Base-by-base conservation (phyloP, 2,113 vertebrate species). In the Xenopus borealis region DNA sequence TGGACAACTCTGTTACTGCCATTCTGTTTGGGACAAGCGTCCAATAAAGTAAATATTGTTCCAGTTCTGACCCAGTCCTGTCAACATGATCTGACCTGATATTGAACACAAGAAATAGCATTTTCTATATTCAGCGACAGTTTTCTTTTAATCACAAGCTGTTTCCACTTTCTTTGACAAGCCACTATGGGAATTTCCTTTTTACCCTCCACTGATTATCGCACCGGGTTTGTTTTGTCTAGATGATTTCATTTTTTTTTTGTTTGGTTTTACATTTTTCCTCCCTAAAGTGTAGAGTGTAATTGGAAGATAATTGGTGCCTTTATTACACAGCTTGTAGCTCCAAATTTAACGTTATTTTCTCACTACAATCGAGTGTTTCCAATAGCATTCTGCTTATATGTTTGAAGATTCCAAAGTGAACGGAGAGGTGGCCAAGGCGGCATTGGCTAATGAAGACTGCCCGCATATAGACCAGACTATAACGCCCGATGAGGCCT, bases 391-490 rank as follows among this genome's bases (percentile, higher is more conserved):
- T 93, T 93, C 85, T 94, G 90, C 89, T 94, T 93, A 89, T 92
- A 92, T 95, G 89, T 89, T 87, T 90, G 86, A 92, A 98, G 96
- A 98, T 92, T 95, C 95, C 90, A 98, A 98, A 93, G 92, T 97
- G 88, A 98, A 98, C 78, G 96, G 96, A 78, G 96, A 98, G 87
- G 93, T 96, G 82, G 96, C 95, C 84, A 96, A 97, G 80, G 96
- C 96, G 78, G 96, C 96, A 84, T 98, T 50, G 91, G 96, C 96
- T 86, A 97, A 98, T 63, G 96, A 98, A 94, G 96, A 98, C 86
- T 98, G 96, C 87, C 96, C 96, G 85, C 96, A 98, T 87, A 98
- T 98, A 90, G 96, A 98, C 94, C 96, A 98, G 94, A 95, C 95
- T 84, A 91, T 96, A 88, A 96, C 95, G 79, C 96, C 96, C 18